Percentiles rank a stretch among this genome's conserved stretches.
Conservation (phyloP, 2,113 vertebrate species). For the Haemorhous mexicanus region DNA sequence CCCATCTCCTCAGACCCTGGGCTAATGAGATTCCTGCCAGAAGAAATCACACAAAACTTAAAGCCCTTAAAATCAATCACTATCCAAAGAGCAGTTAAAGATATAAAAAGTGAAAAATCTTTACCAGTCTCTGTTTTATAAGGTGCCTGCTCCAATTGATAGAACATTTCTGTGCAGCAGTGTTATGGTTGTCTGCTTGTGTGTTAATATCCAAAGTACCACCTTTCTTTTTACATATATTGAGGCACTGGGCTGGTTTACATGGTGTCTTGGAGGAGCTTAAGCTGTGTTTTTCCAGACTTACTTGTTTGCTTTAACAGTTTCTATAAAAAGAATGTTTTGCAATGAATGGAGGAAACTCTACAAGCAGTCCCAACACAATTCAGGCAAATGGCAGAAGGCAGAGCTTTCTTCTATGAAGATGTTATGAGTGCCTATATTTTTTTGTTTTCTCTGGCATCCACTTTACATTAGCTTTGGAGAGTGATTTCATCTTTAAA, state of each 20-base stretch:
- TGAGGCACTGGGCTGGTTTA: background rate
- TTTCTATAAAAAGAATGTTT: background rate
- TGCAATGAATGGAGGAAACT: background rate
- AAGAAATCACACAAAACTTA: background rate
- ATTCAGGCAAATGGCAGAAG: background rate
- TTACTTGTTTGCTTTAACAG: background rate
- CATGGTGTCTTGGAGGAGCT: background rate
- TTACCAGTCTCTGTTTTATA: background rate
- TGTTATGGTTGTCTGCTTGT: background rate
- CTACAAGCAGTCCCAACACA: background rate
- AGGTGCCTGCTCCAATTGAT: background rate
- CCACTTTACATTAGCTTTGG: background rate
- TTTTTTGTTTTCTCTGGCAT: background rate
- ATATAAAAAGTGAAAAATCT: background rate
- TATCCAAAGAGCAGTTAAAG: background rate
- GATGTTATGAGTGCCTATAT: background rate
- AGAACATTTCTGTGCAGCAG: background rate
- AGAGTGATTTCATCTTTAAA: constrained; percentile 17
- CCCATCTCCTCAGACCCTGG: background rate
- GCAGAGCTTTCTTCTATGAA: background rate
- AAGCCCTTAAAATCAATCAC: background rate
- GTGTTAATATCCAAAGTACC: too few species aligned
- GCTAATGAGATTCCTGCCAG: background rate
- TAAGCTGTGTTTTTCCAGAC: background rate
- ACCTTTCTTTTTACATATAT: too few species aligned